Conservation (phyloP, 2,113 vertebrate species). For the Pandion haliaetus region DNA sequence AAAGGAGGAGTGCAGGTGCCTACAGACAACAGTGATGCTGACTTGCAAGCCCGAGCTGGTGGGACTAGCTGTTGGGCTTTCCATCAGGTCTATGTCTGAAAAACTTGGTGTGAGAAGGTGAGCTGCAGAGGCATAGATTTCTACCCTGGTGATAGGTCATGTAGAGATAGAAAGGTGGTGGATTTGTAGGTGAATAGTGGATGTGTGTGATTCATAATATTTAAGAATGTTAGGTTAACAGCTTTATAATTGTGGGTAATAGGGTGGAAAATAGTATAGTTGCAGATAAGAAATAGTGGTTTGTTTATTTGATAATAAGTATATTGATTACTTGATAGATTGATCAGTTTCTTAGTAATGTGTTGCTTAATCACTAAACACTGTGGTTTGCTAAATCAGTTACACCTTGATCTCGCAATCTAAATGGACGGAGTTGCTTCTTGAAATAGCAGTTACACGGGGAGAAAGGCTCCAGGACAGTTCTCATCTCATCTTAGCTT, state of each 20-base stretch:
- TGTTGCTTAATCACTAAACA: background rate
- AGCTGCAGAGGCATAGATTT: background rate
- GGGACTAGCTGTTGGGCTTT: background rate
- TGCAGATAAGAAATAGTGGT: background rate
- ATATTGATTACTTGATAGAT: background rate
- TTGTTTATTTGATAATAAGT: background rate
- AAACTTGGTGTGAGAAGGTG: background rate
- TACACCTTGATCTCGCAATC: background rate
- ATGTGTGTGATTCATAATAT: background rate
- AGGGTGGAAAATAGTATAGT: background rate
- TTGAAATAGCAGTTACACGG: background rate
- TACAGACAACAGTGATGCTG: background rate
- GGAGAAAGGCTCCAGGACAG: background rate
- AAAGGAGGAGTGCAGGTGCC: background rate
- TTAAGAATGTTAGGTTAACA: background rate
- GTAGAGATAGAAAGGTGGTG: background rate
- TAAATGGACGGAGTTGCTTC: background rate
- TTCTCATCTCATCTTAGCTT: background rate
- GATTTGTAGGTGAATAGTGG: background rate
- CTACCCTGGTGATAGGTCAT: background rate
- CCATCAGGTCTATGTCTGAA: background rate
- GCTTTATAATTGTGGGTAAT: background rate
- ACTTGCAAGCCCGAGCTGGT: accelerated
- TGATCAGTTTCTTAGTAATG: background rate
- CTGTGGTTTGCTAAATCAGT: background rate